These are phyloP conservation scores for Antidorcas marsupialis DNA, from an alignment of 2,113 vertebrate genomes.

Conservation along the genomic window DNA sequence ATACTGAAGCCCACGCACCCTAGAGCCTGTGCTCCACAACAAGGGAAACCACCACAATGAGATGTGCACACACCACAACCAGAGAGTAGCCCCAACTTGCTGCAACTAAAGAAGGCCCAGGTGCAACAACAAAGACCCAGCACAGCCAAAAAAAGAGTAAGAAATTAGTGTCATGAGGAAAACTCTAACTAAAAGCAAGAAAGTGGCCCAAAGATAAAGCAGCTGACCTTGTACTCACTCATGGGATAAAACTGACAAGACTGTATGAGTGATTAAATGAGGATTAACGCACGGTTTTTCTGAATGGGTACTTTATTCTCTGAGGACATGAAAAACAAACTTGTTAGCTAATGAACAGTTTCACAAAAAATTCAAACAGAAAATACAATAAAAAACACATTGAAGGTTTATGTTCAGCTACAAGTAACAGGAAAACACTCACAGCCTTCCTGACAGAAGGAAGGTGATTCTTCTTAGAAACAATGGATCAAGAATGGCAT, in stretches of 20 bases:
- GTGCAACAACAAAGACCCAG: not conserved
- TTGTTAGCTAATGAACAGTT: not conserved
- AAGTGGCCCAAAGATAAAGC: not conserved
- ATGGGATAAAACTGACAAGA: not conserved
- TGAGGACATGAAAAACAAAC: not conserved
- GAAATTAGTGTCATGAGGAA: not conserved
- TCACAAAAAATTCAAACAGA: not conserved
- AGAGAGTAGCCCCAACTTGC: not conserved
- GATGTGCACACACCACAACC: not conserved
- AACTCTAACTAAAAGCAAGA: not conserved
- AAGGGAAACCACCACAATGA: not conserved
- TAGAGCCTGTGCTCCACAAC: not conserved
- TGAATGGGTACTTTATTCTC: not conserved
- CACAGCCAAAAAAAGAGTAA: not conserved
- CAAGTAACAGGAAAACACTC: not conserved
- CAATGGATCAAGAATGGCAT: not conserved
- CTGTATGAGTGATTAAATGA: not conserved
- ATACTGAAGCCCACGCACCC: not conserved
- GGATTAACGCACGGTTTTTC: not conserved
- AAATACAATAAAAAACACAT: not conserved
- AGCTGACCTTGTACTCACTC: not conserved
- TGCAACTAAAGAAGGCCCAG: not conserved
- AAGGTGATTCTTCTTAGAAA: not conserved
- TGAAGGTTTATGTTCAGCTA: not conserved
- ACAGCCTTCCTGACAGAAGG: not conserved